phyloP scores from a whole-genome alignment of 1,140 invertebrate genomes.

The Tetragnatha versicolor region DNA sequence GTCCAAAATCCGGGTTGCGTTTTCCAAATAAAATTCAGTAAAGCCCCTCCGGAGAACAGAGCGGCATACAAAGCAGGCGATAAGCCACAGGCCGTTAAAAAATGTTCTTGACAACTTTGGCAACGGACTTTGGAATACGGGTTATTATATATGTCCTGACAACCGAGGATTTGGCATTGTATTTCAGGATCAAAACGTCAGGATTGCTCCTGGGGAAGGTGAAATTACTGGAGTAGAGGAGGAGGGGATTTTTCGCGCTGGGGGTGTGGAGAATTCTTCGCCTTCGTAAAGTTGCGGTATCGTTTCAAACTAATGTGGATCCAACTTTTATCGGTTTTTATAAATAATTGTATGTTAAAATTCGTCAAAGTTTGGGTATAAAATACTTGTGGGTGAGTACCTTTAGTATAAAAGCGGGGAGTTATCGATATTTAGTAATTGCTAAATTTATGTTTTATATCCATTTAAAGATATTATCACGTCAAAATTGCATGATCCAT shows the following conservation, averaged over 20 bases:
- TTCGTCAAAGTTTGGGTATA: too few relatives aligned
- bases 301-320: too few relatives aligned
- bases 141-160: conserved; percentile 54
- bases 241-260: neutral
- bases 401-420: too few relatives aligned
- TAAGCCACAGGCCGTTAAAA: conserved; percentile 12
- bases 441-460: too few relatives aligned
- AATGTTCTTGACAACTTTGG: conserved; percentile 12
- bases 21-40: conserved; percentile 33
- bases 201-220: neutral
- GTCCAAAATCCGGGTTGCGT: conserved; percentile 26
- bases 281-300: too few relatives aligned
- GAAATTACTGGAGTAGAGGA: conserved; percentile 31
- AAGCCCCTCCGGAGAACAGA: neutral
- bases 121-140: conserved; percentile 24
- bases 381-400: too few relatives aligned
- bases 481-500: too few relatives aligned
- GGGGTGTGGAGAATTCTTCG: neutral
- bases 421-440: too few relatives aligned
- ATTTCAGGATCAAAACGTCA: conserved; percentile 51
- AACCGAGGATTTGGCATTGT: conserved; percentile 34
- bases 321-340: too few relatives aligned
- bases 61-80: conserved; percentile 35
- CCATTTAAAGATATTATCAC: too few relatives aligned
- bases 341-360: too few relatives aligned